phyloP scores from a whole-genome alignment of 2,888 invertebrate genomes.

The Acanthosoma haemorrhoidale region DNA sequence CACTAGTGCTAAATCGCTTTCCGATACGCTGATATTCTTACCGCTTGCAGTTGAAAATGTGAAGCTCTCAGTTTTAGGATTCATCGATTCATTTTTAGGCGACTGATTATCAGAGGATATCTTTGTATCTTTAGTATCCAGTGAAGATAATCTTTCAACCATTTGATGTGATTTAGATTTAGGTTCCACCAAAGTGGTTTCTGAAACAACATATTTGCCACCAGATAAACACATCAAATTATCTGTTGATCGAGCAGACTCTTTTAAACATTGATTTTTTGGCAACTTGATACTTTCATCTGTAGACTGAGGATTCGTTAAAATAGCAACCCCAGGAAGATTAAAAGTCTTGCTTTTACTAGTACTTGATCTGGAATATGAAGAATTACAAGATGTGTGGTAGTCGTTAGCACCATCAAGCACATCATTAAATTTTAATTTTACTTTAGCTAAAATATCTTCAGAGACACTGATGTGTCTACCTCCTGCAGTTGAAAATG shows the following conservation, averaged over 20 bases:
- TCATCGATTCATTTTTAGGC: neutral
- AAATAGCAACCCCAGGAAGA: too few relatives aligned
- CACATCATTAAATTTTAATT: slow-evolving; percentile 21
- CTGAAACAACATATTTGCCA: slow-evolving; percentile 40
- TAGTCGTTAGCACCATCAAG: neutral
- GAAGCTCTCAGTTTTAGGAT: neutral
- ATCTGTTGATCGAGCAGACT: too few relatives aligned
- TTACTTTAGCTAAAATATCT: slow-evolving; percentile 29
- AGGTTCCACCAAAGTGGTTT: slow-evolving; percentile 23
- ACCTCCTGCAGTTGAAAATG: slow-evolving; percentile 31
- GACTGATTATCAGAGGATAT: neutral
- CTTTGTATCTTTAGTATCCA: too few relatives aligned
- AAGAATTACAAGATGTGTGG: too few relatives aligned
- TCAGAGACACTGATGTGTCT: slow-evolving; percentile 22
- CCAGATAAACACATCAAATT: slow-evolving; percentile 39
- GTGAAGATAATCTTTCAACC: neutral
- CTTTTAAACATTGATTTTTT: too few relatives aligned
- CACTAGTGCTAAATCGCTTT: neutral
- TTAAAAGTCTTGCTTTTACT: too few relatives aligned
- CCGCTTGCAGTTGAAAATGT: neutral
- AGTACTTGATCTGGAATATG: too few relatives aligned
- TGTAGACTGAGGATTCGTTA: too few relatives aligned
- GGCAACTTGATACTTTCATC: too few relatives aligned
- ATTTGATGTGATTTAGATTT: neutral
- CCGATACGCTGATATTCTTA: neutral